phyloP scores from a whole-genome alignment of 2,888 invertebrate species.

The Leuctra nigra region DNA sequence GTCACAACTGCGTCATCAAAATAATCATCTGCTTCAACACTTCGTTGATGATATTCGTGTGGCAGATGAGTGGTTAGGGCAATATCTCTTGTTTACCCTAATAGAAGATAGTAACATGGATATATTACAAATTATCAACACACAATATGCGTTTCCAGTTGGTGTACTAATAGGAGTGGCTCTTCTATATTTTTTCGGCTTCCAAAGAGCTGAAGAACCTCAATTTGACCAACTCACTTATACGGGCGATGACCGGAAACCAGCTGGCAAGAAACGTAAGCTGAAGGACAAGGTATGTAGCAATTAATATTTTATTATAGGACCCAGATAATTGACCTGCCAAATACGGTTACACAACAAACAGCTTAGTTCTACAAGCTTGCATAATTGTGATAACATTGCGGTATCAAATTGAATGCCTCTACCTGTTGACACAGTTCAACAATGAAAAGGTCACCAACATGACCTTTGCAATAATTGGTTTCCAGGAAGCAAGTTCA shows the following conservation, averaged over 20 bases:
- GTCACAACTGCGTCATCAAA: conserved; percentile 7
- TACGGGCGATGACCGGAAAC: conserved; percentile 58
- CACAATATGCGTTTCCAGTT: conserved; percentile 50
- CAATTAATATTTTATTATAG: neutral
- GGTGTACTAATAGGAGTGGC: conserved; percentile 61
- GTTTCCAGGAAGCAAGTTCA: conserved; percentile 8
- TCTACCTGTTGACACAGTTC: too few species aligned
- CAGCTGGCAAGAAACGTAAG: conserved; percentile 55
- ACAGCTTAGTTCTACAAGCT: too few species aligned
- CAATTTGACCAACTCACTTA: conserved; percentile 65
- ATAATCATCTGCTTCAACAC: conserved; percentile 7
- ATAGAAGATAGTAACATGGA: conserved; percentile 32
- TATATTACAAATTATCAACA: conserved; percentile 36
- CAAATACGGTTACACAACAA: too few species aligned
- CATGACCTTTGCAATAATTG: conserved; percentile 5
- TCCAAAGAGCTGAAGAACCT: conserved; percentile 73
- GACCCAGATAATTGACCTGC: conserved; percentile 13
- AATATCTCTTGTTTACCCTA: neutral
- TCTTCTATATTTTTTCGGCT: conserved; percentile 70
- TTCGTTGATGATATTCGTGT: neutral
- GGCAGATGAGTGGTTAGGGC: neutral
- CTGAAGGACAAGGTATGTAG: conserved; percentile 34
- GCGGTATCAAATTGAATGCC: too few species aligned
- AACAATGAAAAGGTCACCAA: conserved; percentile 6
- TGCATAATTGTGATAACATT: too few species aligned